Conservation (phyloP, 2,113 vertebrate species). For the Seriola dumerili region DNA sequence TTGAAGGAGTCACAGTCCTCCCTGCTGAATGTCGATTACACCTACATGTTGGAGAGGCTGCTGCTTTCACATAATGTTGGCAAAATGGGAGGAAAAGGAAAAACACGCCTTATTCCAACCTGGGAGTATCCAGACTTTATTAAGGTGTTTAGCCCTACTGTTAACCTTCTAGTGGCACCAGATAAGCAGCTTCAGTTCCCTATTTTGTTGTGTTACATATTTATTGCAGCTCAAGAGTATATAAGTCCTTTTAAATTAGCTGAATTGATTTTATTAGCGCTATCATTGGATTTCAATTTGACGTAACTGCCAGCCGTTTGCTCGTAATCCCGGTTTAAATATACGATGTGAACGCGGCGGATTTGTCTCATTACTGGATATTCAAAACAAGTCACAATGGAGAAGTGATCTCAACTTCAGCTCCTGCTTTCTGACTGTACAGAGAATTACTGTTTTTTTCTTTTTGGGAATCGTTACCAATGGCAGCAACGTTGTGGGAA, state of each 20-base stretch:
- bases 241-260: not conserved
- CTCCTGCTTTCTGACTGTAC: not conserved
- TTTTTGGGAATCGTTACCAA: not conserved
- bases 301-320: not conserved
- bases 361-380: not conserved
- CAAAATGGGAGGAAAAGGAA: not conserved
- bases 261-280: not conserved
- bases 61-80: not conserved
- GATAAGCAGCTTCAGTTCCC: not conserved
- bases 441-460: not conserved
- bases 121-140: not conserved
- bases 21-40: not conserved
- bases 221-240: not conserved
- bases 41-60: not conserved
- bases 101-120: not conserved
- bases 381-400: not conserved
- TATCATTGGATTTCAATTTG: not conserved
- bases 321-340: not conserved
- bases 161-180: not conserved
- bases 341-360: too few species aligned
- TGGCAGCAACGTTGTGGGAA: not conserved
- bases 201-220: not conserved
- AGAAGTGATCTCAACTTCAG: not conserved
- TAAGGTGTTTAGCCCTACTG: not conserved
- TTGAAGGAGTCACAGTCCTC: not conserved